A percentile compares a stretch with the other conserved stretches of the same genome.
Evolutionary conservation across 2,113 vertebrate species (phyloP).

Genomic region (Damaliscus lunatus): DNA sequence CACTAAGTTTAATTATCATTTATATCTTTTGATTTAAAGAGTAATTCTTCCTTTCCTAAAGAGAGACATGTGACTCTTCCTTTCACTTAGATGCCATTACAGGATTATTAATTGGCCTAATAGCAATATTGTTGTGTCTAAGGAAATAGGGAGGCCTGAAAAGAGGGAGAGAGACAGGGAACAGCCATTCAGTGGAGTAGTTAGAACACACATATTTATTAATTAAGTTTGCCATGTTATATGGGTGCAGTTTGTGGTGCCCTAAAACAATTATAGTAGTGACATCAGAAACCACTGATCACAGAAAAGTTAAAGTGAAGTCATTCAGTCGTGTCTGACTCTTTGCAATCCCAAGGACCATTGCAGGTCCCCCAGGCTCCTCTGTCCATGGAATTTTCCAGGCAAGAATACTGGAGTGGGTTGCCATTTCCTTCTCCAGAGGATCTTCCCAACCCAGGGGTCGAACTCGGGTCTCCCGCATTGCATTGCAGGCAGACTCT

Average conservation of each 20-base stretch:
- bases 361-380: neutral
- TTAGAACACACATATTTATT: neutral
- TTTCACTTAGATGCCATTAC: neutral
- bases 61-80: neutral
- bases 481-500: neutral
- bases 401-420: neutral
- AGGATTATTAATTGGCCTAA: neutral
- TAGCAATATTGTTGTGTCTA: neutral
- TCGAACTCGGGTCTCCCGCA: neutral
- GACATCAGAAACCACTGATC: neutral
- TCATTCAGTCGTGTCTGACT: neutral
- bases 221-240: neutral
- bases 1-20: neutral
- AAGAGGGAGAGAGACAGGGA: neutral
- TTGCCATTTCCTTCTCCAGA: neutral
- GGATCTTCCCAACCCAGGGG: neutral
- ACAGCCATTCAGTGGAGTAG: neutral
- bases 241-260: neutral
- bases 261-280: neutral
- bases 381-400: neutral
- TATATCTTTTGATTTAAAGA: neutral
- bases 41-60: neutral
- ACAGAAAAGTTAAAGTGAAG: neutral
- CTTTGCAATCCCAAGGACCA: neutral
- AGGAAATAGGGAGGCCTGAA: neutral